Percentiles rank a stretch among this genome's conserved stretches.
These are phyloP conservation scores for Rapana venosa DNA, from an alignment of 2,888 invertebrate species.

Conservation along the genomic window DNA sequence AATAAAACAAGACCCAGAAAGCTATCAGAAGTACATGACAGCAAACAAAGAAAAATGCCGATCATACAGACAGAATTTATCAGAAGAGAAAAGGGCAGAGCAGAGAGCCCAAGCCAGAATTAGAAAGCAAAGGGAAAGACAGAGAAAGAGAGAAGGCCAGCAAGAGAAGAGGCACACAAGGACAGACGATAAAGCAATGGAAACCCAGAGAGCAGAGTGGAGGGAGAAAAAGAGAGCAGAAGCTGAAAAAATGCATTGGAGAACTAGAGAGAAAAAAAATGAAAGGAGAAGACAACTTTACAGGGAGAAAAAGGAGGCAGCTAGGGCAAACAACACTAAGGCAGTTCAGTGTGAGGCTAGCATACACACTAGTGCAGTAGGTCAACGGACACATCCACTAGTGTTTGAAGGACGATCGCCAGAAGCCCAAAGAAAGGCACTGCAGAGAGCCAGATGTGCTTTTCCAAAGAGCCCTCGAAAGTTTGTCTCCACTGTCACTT, in stretches of 20 bases:
- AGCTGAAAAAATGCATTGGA: too few species aligned
- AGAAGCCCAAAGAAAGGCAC: slow-evolving; percentile 18
- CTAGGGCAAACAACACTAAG: not conserved
- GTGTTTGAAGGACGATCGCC: not conserved
- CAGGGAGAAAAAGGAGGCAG: not conserved
- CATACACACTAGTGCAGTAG: not conserved
- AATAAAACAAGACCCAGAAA: too few species aligned
- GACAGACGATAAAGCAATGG: too few species aligned
- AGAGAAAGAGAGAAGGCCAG: too few species aligned
- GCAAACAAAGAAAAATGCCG: too few species aligned
- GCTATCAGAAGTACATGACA: too few species aligned
- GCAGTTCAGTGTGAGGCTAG: not conserved
- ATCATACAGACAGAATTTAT: not conserved
- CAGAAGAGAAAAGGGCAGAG: not conserved
- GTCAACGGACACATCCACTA: not conserved
- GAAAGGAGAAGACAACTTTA: too few species aligned
- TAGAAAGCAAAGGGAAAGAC: too few species aligned
- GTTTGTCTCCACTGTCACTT: not conserved
- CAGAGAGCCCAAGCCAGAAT: not conserved
- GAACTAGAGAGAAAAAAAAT: too few species aligned
- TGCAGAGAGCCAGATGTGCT: slow-evolving; percentile 24
- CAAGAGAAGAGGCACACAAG: too few species aligned
- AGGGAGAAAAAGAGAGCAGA: too few species aligned
- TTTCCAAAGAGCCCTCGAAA: slow-evolving; percentile 7
- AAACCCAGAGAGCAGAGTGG: too few species aligned